Conservation (phyloP, 1,140 invertebrate genomes). For the Carposina sasakii region DNA sequence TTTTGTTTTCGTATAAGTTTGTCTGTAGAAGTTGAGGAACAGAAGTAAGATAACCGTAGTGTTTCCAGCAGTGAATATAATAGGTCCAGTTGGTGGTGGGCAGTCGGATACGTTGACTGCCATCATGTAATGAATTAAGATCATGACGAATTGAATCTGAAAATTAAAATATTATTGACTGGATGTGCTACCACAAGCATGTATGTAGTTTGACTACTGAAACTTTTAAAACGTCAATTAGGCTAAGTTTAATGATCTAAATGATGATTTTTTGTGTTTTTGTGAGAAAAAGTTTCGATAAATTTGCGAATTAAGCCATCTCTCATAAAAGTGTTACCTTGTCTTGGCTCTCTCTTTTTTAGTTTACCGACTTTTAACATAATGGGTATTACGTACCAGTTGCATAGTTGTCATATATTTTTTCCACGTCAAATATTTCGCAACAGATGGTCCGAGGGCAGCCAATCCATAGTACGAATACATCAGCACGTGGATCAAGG, state of each 20-base stretch:
- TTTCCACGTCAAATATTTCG: constrained; percentile 96
- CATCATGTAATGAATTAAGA: constrained; percentile 45
- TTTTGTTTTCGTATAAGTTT: constrained; percentile 36
- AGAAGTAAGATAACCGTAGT: constrained; percentile 42
- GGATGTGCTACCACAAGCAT: too few relatives aligned
- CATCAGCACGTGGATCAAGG: constrained; percentile 94
- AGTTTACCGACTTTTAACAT: too few relatives aligned
- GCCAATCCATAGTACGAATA: constrained; percentile 94
- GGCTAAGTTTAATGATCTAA: too few relatives aligned
- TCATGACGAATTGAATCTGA: constrained; percentile 57
- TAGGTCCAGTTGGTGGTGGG: constrained; percentile 41
- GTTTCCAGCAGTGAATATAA: constrained; percentile 39
- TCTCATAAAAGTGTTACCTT: too few relatives aligned
- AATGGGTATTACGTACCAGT: constrained; percentile 90
- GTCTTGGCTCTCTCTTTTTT: too few relatives aligned
- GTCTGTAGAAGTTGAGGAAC: constrained; percentile 53
- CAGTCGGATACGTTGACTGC: constrained; percentile 42
- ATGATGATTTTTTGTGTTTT: too few relatives aligned
- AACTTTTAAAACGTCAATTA: too few relatives aligned
- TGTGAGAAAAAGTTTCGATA: too few relatives aligned
- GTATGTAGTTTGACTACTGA: too few relatives aligned
- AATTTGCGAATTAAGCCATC: too few relatives aligned
- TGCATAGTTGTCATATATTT: constrained; percentile 93
- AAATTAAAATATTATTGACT: too few relatives aligned
- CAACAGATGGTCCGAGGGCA: constrained; percentile 89